These are phyloP conservation scores for Sapayoa aenigma DNA, from an alignment of 2,113 vertebrate species.

Conservation along the genomic window DNA sequence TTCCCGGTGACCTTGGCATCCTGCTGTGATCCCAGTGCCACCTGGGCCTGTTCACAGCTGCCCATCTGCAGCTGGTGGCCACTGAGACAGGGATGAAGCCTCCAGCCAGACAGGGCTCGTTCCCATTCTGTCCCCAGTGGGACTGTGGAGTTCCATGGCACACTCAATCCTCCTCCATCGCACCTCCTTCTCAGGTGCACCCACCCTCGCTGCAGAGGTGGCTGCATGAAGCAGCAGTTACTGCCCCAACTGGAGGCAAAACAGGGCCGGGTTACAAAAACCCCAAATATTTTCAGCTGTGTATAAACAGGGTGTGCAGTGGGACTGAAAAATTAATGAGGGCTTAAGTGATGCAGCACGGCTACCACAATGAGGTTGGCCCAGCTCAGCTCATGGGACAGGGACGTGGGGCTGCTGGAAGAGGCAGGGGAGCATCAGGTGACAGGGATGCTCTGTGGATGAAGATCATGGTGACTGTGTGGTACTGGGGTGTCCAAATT, in stretches of 20 bases:
- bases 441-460: not conserved
- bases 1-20: not conserved
- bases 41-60: fast-evolving
- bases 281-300: not conserved
- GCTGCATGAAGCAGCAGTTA: not conserved
- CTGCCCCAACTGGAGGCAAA: fast-evolving
- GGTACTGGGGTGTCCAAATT: not conserved
- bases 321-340: constrained; percentile 34
- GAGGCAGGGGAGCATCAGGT: not conserved
- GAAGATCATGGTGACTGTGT: fast-evolving
- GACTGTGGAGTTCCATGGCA: not conserved
- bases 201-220: not conserved
- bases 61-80: not conserved
- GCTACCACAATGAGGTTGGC: not conserved
- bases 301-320: not conserved
- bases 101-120: not conserved
- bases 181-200: not conserved
- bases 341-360: not conserved
- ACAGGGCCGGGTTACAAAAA: not conserved
- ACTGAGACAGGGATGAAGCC: fast-evolving
- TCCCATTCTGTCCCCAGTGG: fast-evolving
- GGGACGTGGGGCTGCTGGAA: fast-evolving
- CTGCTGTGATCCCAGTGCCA: not conserved
- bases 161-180: not conserved
- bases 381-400: not conserved